Percentiles rank a stretch among this genome's conserved stretches.
phyloP scores from a whole-genome alignment of 1,140 invertebrate genomes.

The Zaprionus inermis region DNA sequence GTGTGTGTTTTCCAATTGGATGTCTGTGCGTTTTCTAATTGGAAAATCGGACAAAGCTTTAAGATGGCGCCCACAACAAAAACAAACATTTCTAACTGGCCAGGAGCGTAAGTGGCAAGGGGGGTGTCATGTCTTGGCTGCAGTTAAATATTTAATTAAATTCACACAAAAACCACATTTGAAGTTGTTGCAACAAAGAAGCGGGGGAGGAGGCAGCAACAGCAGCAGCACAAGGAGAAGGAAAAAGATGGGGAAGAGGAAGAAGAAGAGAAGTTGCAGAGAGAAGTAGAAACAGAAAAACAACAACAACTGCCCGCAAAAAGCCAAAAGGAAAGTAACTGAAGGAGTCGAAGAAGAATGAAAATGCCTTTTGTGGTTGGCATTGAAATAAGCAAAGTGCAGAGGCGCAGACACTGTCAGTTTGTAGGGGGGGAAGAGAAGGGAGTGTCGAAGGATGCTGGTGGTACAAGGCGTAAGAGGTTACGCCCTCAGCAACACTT shows the following conservation, averaged over 20 bases:
- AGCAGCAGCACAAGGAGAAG: neutral
- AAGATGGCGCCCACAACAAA: neutral
- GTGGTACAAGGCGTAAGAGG: neutral
- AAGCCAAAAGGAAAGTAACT: conserved; percentile 67
- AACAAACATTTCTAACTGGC: neutral
- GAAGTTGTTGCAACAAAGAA: conserved; percentile 34
- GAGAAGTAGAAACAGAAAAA: neutral
- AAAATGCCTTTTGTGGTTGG: conserved; percentile 74
- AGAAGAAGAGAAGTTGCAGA: neutral
- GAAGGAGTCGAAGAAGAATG: conserved; percentile 42
- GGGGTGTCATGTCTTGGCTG: conserved; percentile 4
- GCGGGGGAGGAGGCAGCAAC: neutral
- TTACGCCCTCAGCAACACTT: conserved; percentile 47
- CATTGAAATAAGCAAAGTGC: conserved; percentile 74
- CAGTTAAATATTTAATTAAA: conserved; percentile 81
- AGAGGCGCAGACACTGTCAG: conserved; percentile 2
- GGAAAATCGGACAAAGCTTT: neutral
- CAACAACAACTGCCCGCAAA: conserved; percentile 24
- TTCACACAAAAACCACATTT: conserved; percentile 67
- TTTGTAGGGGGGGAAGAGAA: too few species aligned
- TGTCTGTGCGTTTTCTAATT: neutral
- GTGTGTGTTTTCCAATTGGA: neutral
- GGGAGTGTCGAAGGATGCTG: too few species aligned
- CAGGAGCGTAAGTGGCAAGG: neutral
- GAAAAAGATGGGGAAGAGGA: neutral